A percentile compares a stretch with the other conserved stretches of the same genome.
These are phyloP conservation scores for human DNA, from an alignment of 2,113 vertebrate genomes.

Conservation along the genomic window GRCh38 chr12:16339501-16340000, in stretches of 20 bases:
- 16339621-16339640: not conserved
- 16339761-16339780: not conserved
- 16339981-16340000: not conserved
- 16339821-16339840: not conserved
- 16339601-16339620: not conserved
- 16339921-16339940: not conserved
- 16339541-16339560: slow-evolving; percentile 10
- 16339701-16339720: not conserved
- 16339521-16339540: not conserved
- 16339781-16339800: not conserved
- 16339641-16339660: slow-evolving; percentile 2
- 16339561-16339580: not conserved
- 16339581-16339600: not conserved
- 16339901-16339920: not conserved
- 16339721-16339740: not conserved
- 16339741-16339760: not conserved
- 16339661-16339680: not conserved
- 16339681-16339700: not conserved
- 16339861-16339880: not conserved
- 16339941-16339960: not conserved
- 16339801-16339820: not conserved
- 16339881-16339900: not conserved
- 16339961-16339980: not conserved
- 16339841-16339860: not conserved
- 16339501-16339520: not conserved